Percentiles rank a stretch among this genome's conserved stretches.
Conservation (phyloP, 2,888 invertebrate genomes). For the Drosophila colorata region DNA sequence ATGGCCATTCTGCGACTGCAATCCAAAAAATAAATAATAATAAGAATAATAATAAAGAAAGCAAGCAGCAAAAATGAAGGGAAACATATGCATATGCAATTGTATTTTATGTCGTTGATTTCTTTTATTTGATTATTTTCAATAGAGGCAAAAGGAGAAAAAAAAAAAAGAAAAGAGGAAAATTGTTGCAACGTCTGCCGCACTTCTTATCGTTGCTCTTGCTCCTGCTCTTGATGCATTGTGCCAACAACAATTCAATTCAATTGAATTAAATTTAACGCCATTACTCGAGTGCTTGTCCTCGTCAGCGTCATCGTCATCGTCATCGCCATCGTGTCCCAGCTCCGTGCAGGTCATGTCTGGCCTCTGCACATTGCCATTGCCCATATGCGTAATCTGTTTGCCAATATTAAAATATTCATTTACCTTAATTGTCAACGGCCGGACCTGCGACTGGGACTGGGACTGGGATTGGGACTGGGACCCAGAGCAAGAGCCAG, state of each 20-base stretch:
- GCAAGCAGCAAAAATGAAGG: not conserved
- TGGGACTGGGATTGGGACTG: too few species aligned
- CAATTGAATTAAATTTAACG: slow-evolving; percentile 78
- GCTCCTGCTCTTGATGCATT: slow-evolving; percentile 61
- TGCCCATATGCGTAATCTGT: slow-evolving; percentile 79
- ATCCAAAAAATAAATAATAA: slow-evolving; percentile 23
- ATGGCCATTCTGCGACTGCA: slow-evolving; percentile 30
- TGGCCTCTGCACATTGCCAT: slow-evolving; percentile 42
- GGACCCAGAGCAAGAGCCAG: slow-evolving; percentile 3
- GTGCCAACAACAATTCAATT: slow-evolving; percentile 71
- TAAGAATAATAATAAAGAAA: slow-evolving; percentile 7
- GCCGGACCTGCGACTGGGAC: slow-evolving; percentile 46
- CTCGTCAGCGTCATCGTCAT: slow-evolving; percentile 4
- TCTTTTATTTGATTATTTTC: slow-evolving; percentile 51
- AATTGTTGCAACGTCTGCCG: slow-evolving; percentile 7
- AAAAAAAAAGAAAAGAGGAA: not conserved
- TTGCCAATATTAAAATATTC: slow-evolving; percentile 81
- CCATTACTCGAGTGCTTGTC: slow-evolving; percentile 65
- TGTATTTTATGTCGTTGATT: slow-evolving; percentile 45
- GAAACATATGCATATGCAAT: slow-evolving; percentile 31
- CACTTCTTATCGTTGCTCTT: slow-evolving; percentile 41
- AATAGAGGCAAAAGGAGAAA: slow-evolving; percentile 12
- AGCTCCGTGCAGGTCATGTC: slow-evolving; percentile 38
- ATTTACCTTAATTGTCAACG: slow-evolving; percentile 80
- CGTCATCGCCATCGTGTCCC: too few species aligned